Evolutionary conservation across 2,113 vertebrate genomes (phyloP), one percentile per base, ranked within the genome.

Genomic region (Acrocephalus arundinaceus): DNA sequence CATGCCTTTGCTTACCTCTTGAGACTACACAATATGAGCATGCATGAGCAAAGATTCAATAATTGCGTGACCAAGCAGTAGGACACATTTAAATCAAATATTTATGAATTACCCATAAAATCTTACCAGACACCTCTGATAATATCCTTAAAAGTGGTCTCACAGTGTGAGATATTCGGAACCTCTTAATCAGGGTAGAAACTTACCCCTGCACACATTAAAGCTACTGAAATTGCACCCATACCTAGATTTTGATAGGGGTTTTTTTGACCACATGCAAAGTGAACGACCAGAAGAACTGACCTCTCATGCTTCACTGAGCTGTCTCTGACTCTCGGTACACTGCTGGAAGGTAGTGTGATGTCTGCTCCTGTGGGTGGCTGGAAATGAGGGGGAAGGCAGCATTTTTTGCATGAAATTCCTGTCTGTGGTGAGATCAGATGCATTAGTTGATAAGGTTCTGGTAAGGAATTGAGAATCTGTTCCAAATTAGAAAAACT

Each of bases 401-500:
- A 67, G 55, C 80, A 83, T 55, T 93, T 97, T 89, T 96, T 95
- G 83, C 79, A 28, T 91, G 59, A 96, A 97, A 97, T 87, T 87
- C 54, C 71, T 68, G 84, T 85, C 91, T 94, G 61, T 92, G 75
- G 49, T 84, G 85, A 97, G 78, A 92, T 92, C 45, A 93, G 89
- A 87, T 92, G 84, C 77, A 94, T 80, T 88, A 85, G 21, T 67
- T 89, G 89, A 87, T 96, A 95, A 96, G 83, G 65, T 95, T 79
- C 89, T 96, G 90, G 85, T 95, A 93, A 96, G 92, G 89, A 95
- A 83, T 41, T 41, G 83, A 83, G 75, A 92, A 74, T 96, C 98
- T 98, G 97, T 96, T 98, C 94, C 93, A 94, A 97, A 98, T 98
- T 98, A 98, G 85, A 90, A 95, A 96, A 97, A 88, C 79, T 94